phyloP scores from a whole-genome alignment of 1,140 invertebrate genomes.

The Streblospio benedicti region DNA sequence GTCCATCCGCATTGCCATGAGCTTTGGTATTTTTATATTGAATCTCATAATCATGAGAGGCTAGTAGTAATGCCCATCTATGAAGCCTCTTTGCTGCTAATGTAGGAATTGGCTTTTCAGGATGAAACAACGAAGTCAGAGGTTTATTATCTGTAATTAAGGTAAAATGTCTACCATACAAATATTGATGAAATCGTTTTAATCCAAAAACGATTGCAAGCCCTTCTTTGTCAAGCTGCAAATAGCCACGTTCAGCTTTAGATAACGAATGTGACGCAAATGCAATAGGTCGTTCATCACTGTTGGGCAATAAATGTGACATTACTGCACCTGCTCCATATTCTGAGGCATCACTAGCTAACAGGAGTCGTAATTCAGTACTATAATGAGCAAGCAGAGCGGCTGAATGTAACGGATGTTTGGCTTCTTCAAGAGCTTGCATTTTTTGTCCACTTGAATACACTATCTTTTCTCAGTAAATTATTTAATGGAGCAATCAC shows the following conservation, averaged over 20 bases:
- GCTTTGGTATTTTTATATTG: no score
- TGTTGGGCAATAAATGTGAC: slow-evolving; percentile 43
- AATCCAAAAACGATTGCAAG: slow-evolving; percentile 47
- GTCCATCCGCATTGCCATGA: no score
- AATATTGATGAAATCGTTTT: slow-evolving; percentile 46
- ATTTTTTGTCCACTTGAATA: slow-evolving; percentile 1
- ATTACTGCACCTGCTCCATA: slow-evolving; percentile 48
- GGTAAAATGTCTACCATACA: slow-evolving; percentile 43
- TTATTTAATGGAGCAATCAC: neutral
- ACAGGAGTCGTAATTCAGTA: slow-evolving; percentile 32
- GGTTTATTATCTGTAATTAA: slow-evolving; percentile 47
- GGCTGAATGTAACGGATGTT: neutral
- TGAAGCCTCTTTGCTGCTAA: slow-evolving; percentile 1
- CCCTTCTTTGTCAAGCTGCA: slow-evolving; percentile 50
- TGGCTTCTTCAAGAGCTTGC: slow-evolving; percentile 1
- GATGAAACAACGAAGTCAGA: slow-evolving; percentile 39
- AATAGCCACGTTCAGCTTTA: slow-evolving; percentile 48
- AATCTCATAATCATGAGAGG: neutral
- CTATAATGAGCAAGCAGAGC: slow-evolving; percentile 41
- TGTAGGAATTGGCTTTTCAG: slow-evolving; percentile 22
- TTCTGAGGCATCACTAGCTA: slow-evolving; percentile 47
- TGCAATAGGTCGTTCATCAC: slow-evolving; percentile 42
- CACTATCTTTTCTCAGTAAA: neutral
- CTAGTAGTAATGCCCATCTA: slow-evolving; percentile 5
- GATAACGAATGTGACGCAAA: slow-evolving; percentile 46